Evolutionary conservation across 1,140 invertebrate genomes (phyloP), one percentile per base, ranked within the genome.

Genomic region (Anoplophora glabripennis): DNA sequence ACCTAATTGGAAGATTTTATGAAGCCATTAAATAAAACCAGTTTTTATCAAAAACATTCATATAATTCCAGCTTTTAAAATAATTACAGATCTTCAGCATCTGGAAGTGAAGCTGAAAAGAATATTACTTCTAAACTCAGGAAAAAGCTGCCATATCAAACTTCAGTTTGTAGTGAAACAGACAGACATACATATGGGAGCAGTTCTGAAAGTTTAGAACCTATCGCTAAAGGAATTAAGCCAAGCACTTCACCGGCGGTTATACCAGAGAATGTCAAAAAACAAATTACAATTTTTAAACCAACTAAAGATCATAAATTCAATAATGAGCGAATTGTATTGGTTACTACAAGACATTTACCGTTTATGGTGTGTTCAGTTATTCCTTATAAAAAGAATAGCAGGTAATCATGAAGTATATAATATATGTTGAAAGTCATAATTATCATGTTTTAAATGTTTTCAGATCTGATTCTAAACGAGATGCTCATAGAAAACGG

Each of bases 361-460:
- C 92, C 92, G 35, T 89, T 91, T 76, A 77, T 90, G 61, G 80
- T 94, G 53, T 94, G 91, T 76, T 93, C 91, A 18, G 83, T 88
- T 40, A 81, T 94, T 69, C 89, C 90, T 40, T 93, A 91, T 72
- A 86, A 83, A 60, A 89, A 86, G 77, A 77, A 81, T 69, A 81
- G 82, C 63, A 84, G 87, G 88, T 87, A 80, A 75, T 72, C 57
- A 17, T 41, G 11, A 46, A 18, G 11, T 15, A n/a, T 8, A 7
- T 14, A 44, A 0, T 45, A 21, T 42, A 18, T 1, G 28, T 44
- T 5, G 21, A 21, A 53, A 15, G 10, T 12, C 8, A 38, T 18
- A 28, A 46, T 7, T 15, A 7, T 15, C 17, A 46, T n/a, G 4
- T n/a, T 21, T 8, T 40, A 15, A 18, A 60, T 53, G 64, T 57